Percentiles rank a stretch among this genome's conserved stretches.
phyloP scores from a whole-genome alignment of 2,888 invertebrate species.

The Calephelis perditalis region DNA sequence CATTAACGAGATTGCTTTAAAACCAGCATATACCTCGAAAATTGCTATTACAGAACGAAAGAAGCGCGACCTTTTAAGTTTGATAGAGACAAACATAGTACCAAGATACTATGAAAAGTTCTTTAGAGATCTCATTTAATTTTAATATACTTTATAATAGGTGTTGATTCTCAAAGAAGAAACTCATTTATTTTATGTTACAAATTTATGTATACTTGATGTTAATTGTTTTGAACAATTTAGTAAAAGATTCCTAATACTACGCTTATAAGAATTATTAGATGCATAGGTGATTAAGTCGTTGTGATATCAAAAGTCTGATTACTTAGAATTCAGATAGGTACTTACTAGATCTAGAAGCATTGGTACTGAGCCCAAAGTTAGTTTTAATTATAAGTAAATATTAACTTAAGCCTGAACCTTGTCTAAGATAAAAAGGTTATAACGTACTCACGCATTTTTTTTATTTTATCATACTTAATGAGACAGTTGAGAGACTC shows the following conservation, averaged over 20 bases:
- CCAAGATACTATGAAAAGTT: slow-evolving; percentile 27
- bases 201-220: background rate
- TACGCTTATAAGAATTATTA: background rate
- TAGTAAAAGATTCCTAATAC: background rate
- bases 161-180: background rate
- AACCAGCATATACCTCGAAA: slow-evolving; percentile 14
- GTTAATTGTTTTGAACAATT: background rate
- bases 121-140: slow-evolving; percentile 17
- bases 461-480: too few relatives aligned
- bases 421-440: too few relatives aligned
- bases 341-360: background rate
- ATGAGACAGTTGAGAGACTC: too few relatives aligned
- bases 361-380: background rate
- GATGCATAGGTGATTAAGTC: background rate
- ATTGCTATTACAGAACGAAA: slow-evolving; percentile 21
- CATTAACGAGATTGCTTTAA: slow-evolving; percentile 9
- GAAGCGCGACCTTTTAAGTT: slow-evolving; percentile 27
- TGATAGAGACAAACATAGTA: slow-evolving; percentile 28
- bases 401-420: too few relatives aligned
- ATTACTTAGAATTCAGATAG: background rate
- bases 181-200: background rate
- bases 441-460: too few relatives aligned
- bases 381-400: too few relatives aligned
- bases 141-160: background rate
- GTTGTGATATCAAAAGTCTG: background rate